A percentile compares a stretch with the other conserved stretches of the same genome.
Conservation (phyloP, 2,888 invertebrate species). For the Drosophila macrospina region DNA sequence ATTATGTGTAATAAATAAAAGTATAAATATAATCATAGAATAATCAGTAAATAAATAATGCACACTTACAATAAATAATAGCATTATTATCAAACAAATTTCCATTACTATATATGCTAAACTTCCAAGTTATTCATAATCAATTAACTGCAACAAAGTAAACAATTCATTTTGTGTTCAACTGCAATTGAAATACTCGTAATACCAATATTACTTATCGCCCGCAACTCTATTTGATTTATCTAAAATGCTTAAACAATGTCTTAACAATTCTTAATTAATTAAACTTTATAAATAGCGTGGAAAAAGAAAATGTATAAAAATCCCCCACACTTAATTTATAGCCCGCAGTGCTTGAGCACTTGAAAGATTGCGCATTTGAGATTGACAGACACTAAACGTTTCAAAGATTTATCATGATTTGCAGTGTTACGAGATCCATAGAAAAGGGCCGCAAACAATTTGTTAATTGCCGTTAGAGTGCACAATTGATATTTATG, state of each 20-base stretch:
- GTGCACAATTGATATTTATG: constrained; percentile 40
- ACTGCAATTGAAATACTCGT: not conserved
- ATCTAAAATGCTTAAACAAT: not conserved
- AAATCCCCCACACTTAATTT: constrained; percentile 11
- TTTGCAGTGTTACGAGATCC: constrained; percentile 37
- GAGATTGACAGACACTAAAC: constrained; percentile 38
- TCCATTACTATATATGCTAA: not conserved
- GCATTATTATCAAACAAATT: too few species aligned
- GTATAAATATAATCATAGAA: too few species aligned
- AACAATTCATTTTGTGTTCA: not conserved
- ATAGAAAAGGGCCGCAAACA: constrained; percentile 29
- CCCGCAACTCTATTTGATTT: not conserved
- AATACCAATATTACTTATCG: constrained; percentile 4
- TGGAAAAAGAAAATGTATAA: constrained; percentile 6
- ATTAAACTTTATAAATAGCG: constrained; percentile 12
- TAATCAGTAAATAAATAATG: too few species aligned
- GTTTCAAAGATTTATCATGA: constrained; percentile 37
- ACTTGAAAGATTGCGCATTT: constrained; percentile 40
- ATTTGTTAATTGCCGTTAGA: constrained; percentile 32
- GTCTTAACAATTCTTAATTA: constrained; percentile 1
- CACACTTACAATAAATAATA: too few species aligned
- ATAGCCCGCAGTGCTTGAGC: constrained; percentile 3
- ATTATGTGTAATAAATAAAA: too few species aligned
- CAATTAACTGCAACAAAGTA: not conserved
- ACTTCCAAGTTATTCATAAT: not conserved